Percentiles rank a stretch among this genome's conserved stretches.
phyloP scores from a whole-genome alignment of 2,888 invertebrate genomes.

The Eupeodes luniger region DNA sequence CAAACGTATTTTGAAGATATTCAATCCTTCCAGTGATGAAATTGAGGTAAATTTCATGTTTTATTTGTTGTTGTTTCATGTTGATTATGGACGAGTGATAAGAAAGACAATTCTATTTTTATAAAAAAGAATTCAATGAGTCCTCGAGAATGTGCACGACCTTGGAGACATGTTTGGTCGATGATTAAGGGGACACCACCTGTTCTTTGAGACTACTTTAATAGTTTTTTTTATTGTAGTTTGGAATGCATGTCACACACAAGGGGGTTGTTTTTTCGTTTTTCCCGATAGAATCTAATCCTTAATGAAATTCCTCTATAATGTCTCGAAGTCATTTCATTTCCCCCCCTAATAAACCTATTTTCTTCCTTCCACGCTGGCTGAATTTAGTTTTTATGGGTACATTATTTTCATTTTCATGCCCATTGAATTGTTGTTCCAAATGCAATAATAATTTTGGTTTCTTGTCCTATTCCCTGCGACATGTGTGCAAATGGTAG shows the following conservation, averaged over 20 bases:
- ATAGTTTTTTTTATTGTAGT: conserved; percentile 1
- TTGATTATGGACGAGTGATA: neutral
- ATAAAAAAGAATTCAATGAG: neutral
- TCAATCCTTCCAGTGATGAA: conserved; percentile 85
- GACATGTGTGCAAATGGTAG: neutral
- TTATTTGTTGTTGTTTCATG: too few species aligned
- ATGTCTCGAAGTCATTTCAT: neutral
- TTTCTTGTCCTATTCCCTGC: neutral
- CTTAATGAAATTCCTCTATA: neutral
- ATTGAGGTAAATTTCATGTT: conserved; percentile 82
- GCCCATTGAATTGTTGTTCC: neutral
- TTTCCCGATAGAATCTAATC: neutral
- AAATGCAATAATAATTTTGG: neutral
- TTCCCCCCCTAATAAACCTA: neutral
- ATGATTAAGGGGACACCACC: conserved; percentile 57
- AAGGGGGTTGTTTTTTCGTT: neutral
- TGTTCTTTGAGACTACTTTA: conserved; percentile 12
- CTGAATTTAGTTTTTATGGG: neutral
- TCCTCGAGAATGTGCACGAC: conserved; percentile 36
- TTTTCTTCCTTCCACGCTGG: neutral
- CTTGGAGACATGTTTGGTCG: conserved; percentile 74
- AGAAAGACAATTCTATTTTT: conserved; percentile 8
- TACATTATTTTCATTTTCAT: neutral
- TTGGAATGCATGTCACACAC: conserved; percentile 10
- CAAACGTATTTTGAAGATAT: conserved; percentile 85